Base-by-base conservation (phyloP, 2,113 vertebrate species). In the Rallus limicola region DNA sequence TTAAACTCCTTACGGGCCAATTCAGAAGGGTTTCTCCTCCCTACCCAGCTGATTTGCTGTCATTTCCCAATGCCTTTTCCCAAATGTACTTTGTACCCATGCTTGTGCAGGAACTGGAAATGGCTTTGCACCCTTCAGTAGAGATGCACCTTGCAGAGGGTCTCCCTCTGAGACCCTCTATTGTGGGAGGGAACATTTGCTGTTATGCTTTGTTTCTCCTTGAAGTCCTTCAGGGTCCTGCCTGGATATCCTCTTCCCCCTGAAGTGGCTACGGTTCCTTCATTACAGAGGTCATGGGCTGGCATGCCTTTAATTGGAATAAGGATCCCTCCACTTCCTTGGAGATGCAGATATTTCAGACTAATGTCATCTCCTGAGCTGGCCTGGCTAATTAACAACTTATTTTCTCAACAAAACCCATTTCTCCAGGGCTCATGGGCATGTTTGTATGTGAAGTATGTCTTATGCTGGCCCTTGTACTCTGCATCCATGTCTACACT, bases 151-250 rank as follows among this genome's bases (percentile, higher is more conserved):
- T 38, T 75, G 25, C 5, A 44, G 62, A 59, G 23, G 9, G 12
- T 46, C 24, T 59, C 13, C 52, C 71, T 50, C 67, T 1, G 2
- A 59, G 20, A 44, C 31, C 26, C 20, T 64, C 36, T 33, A 59
- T 44, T 0, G 0, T 55, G 29, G 25, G 2, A 15, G 34, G 31
- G 10, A 4, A 2, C 2, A 0, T 64, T 34, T 80, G 68, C 9
- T 88, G 40, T 88, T 71, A 53, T 9, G 21, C 16, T 68, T 48
- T 34, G 14, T 62, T 83, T 36, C 46, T 79, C 68, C 52, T 34
- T 55, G 44, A 48, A 70, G 40, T 60, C 33, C 20, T 65, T 62
- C 31, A 12, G 38, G 10, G 20, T 28, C 5, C 26, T n/a, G 36
- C 8, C 26, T 29, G 28, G 29, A 11, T 65, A 34, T 80, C 46